Base-by-base conservation (phyloP, 2,113 vertebrate genomes). In the Balaenoptera acutorostrata region DNA sequence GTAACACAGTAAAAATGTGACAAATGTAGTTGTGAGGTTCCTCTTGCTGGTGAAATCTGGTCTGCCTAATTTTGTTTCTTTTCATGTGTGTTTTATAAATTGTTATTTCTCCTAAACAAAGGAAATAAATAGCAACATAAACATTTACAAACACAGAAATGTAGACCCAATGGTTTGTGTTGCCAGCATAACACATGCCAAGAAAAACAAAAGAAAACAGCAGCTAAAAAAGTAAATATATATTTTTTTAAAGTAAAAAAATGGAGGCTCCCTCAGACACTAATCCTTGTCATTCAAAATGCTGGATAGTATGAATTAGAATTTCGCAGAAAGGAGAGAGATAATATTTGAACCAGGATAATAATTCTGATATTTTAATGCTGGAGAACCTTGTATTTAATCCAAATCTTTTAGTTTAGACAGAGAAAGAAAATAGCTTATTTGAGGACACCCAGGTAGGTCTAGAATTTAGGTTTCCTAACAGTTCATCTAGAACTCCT, bases 91-190 rank as follows among this genome's bases (percentile, higher is more conserved):
- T 85, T 83, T 96, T 93, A 63, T 41, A 92, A 90, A 57, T 78
- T 83, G 71, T 93, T 82, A 52, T 85, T 96, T 69, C 61, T 91
- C 75, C 46, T 66, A 44, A 77, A 88, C 66, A 69, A 89, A 69
- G 29, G 39, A 93, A 52, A 63, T 83, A 66, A 90, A 66, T 68
- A 86, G 49, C 18, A 95, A 6, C 74, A 52, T 90, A 87, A 95
- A 95, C 89, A 93, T 93, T 97, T 95, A 61, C 23, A 96, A 57
- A 92, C 81, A 90, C 64, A 93, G 87, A 77, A 74, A 75, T 94
- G 14, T 71, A 46, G 59, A 55, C 68, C 74, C 61, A 93, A 71
- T 81, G 88, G 29, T 95, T 92, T 94, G 41, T 96, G 36, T 95
- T 92, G 64, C 41, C 75, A 90, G 92, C 33, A 93, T 93, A 84